Evolutionary conservation across 2,888 invertebrate species (phyloP), one percentile per base, ranked within the genome.

Genomic region (Cephus rjabovi): DNA sequence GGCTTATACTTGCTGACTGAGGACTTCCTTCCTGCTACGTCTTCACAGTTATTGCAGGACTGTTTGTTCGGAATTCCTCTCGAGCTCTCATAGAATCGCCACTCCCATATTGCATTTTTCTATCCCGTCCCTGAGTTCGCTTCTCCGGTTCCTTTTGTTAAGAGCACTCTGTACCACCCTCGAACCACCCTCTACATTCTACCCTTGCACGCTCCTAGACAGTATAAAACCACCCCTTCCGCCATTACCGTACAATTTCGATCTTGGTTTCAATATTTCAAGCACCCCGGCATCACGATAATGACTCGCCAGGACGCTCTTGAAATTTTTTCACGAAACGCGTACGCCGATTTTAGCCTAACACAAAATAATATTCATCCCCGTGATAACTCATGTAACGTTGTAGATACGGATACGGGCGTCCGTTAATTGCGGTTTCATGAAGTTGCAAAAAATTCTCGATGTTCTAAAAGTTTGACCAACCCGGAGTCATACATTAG

Each of bases 381-480:
- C 23, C 56, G 23, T 9, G 56, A 23, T 56, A 56, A 23, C 56
- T 23, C 56, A 9, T 56, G 0, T 56, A 23, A 9, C 23, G 23
- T 9, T 9, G 56, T 56, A 56, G 2, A 56, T 56, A 56, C 23
- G 23, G 56, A 23, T 23, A 56, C 23, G 30, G 23, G 74, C 31
- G 11, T 31, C n/a, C 74, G n/a, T 23, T 74, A 74, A 74, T 74
- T n/a, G 34, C 31, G 23, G 12, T 34, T 12, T 23, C 37, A 23
- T 31, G 11, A 35, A 74, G 34, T 35, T 37, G n/a, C 37, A 4
- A n/a, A 71, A 71, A 74, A 74, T 74, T 9, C 34, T 11, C 34
- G 35, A 34, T 30, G 11, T 74, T 74, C 80, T 76, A 76, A 82
- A 88, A 87, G 85, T 87, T 86, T 85, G 85, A 81, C 82, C 84